Percentiles rank a stretch among this genome's conserved stretches.
Conservation (phyloP, 2,888 invertebrate species). For the Trichogramma dendrolimi region DNA sequence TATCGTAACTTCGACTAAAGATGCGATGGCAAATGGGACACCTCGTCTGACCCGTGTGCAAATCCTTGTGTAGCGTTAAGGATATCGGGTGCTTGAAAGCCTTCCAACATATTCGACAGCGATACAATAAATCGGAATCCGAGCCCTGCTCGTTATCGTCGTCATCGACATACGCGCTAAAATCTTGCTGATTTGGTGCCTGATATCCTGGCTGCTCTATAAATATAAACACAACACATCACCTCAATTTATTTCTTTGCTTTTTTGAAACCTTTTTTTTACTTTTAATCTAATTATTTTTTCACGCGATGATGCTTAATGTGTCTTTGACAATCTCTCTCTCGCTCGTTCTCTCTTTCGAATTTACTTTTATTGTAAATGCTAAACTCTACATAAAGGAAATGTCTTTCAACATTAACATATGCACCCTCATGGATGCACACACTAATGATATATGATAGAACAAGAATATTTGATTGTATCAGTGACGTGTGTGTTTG, state of each 20-base stretch:
- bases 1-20: constrained; percentile 62
- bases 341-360: too few species aligned
- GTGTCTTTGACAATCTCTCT: too few species aligned
- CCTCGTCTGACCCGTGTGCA: constrained; percentile 62
- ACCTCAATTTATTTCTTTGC: constrained; percentile 19
- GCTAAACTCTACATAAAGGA: background rate
- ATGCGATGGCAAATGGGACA: constrained; percentile 62
- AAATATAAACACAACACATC: constrained; percentile 45
- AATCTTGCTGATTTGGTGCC: constrained; percentile 37
- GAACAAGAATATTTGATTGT: background rate
- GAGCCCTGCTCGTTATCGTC: constrained; percentile 43
- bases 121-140: constrained; percentile 59
- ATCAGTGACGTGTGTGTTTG: constrained; percentile 28
- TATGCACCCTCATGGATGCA: background rate
- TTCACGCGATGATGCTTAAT: too few species aligned
- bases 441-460: background rate
- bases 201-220: constrained; percentile 43
- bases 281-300: constrained; percentile 10
- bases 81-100: constrained; percentile 64
- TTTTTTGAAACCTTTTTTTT: constrained; percentile 6
- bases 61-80: constrained; percentile 61
- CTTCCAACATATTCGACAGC: constrained; percentile 62
- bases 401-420: background rate
- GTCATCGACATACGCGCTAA: constrained; percentile 39
- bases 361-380: too few species aligned